Percentiles rank a stretch among this genome's conserved stretches.
These are phyloP conservation scores for Prunella fulvescens DNA, from an alignment of 2,113 vertebrate genomes.

Conservation along the genomic window DNA sequence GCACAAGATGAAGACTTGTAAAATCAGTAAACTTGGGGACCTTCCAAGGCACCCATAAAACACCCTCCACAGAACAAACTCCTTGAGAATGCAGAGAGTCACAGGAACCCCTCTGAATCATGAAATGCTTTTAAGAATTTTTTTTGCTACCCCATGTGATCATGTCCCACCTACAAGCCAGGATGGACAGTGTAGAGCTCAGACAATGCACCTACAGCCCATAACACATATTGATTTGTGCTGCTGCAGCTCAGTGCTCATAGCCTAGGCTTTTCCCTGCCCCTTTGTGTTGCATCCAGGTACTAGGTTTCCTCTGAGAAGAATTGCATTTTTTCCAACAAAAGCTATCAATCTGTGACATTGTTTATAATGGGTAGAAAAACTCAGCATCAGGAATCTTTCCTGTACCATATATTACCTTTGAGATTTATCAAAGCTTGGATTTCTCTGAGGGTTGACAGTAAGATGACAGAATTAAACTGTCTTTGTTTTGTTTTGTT, in stretches of 20 bases:
- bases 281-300: not conserved
- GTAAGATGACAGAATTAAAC: not conserved
- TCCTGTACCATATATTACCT: not conserved
- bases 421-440: not conserved
- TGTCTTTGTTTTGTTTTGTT: not conserved
- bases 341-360: constrained; percentile 26
- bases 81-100: not conserved
- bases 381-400: constrained; percentile 28
- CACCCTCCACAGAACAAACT: not conserved
- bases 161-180: not conserved
- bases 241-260: not conserved
- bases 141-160: not conserved
- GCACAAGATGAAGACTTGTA: not conserved
- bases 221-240: not conserved
- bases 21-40: not conserved
- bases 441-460: not conserved
- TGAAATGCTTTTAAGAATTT: not conserved
- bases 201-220: not conserved
- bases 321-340: not conserved
- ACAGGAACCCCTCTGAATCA: not conserved
- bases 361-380: not conserved
- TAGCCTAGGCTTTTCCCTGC: not conserved
- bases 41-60: not conserved
- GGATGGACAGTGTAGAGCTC: not conserved
- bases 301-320: not conserved